Conservation (phyloP, 2,888 invertebrate genomes). For the Drosophila merina region DNA sequence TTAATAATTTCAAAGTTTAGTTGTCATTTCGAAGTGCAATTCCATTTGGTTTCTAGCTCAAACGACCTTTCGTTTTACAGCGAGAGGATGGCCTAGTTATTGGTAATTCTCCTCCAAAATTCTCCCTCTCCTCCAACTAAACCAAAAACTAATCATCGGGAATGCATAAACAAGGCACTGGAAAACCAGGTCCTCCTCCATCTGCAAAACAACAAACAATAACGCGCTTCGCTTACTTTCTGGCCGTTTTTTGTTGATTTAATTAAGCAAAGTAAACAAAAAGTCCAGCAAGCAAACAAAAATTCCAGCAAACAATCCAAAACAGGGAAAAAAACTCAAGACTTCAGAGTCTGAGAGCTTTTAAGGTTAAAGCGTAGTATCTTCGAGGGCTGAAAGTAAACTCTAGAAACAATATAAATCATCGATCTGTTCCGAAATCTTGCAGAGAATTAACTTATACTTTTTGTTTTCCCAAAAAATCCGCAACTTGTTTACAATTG, state of each 20-base stretch:
- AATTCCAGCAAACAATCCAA: slow-evolving; percentile 17
- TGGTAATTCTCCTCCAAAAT: too few relatives aligned
- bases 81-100: too few relatives aligned
- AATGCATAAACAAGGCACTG: background rate
- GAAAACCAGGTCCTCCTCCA: background rate
- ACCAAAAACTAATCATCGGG: too few relatives aligned
- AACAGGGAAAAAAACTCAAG: too few relatives aligned
- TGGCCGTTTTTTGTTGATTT: too few relatives aligned
- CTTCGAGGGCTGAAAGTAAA: background rate
- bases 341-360: background rate
- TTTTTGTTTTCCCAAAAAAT: background rate
- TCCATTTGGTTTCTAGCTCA: too few relatives aligned
- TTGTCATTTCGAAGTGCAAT: too few relatives aligned
- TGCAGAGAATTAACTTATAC: background rate
- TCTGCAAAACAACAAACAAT: too few relatives aligned
- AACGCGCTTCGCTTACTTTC: too few relatives aligned
- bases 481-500: background rate
- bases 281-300: slow-evolving; percentile 28
- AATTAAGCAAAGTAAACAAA: too few relatives aligned
- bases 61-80: too few relatives aligned
- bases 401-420: background rate
- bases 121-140: too few relatives aligned
- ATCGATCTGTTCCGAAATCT: background rate
- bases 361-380: background rate
- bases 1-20: background rate